Base-by-base conservation (phyloP, 2,888 invertebrate genomes). In the Dolomedes plantarius region DNA sequence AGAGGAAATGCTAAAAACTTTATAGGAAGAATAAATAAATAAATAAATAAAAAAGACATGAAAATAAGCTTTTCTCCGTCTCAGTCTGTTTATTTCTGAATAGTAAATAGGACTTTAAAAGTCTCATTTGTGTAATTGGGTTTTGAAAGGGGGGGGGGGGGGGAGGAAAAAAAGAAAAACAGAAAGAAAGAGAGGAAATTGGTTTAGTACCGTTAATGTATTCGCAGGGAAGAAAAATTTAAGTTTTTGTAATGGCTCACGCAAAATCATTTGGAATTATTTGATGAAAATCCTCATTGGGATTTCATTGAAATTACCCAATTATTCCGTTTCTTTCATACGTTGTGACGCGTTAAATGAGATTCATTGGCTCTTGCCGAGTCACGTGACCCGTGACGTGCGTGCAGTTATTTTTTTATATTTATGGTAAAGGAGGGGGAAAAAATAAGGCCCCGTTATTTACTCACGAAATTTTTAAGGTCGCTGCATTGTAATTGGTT, bases 281-380 rank as follows among this genome's bases (percentile, higher is more conserved):
- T 71, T 36, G 27, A 13, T 50, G 41, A 41, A 27, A 67, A 76
- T 31, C 28, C 23, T 41, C 36, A 16, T 46, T 65, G 27, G 62
- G 41, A 71, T 79, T 28, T 46, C 65, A 67, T 76, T 75, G 64
- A 79, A 79, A 79, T 72, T 72, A 39, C 39, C 19, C 62, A 79
- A 72, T 79, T 79, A 46, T 62, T 13, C 41, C 28, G 6, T 16
- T 56, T 46, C 9, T 67, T 62, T 46, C 46, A 41, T 23, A 9
- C 16, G 13, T 5, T 11, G 46, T 16, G 23, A n/a, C 31, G 11
- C 56, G 27, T 39, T 72, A 71, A 31, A 69, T 31, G 64, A 64
- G 72, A 79, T 72, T 31, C 65, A 72, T 36, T 62, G 74, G 46
- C 32, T 31, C 28, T 19, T 64, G 62, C 32, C n/a, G 23, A 1